Evolutionary conservation across 2,797 vertebrate species (phyloP).

Genomic region (Oreonectes daqikongensis): DNA sequence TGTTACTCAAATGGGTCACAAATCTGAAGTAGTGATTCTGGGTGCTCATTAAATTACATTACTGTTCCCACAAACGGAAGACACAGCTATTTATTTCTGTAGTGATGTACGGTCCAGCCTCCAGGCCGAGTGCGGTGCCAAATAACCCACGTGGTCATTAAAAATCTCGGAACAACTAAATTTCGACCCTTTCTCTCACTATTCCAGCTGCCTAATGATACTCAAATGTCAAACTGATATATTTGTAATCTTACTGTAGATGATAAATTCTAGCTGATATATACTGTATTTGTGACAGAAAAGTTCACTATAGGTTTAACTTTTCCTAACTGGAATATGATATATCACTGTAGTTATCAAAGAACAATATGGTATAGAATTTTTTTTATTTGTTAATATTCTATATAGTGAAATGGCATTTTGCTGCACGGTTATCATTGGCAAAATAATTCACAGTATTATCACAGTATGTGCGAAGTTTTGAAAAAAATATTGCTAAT

Average conservation of each 20-base stretch:
- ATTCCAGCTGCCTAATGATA: conserved; percentile 49
- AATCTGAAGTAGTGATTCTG: conserved; percentile 25
- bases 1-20: conserved; percentile 38
- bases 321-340: conserved; percentile 2
- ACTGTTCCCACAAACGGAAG: conserved; percentile 26
- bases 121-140: conserved; percentile 30
- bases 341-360: too few species aligned
- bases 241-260: conserved; percentile 40
- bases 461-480: too few species aligned
- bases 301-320: conserved; percentile 15
- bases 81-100: conserved; percentile 35
- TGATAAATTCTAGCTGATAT: conserved; percentile 32
- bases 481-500: too few species aligned
- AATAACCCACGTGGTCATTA: conserved; percentile 44
- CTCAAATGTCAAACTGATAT: conserved; percentile 53
- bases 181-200: conserved; percentile 27
- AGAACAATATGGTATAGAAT: too few species aligned
- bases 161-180: conserved; percentile 41
- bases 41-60: conserved; percentile 43
- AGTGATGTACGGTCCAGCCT: conserved; percentile 31
- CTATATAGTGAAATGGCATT: too few species aligned
- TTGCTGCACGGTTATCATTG: too few species aligned
- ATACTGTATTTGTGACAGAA: conserved; percentile 12
- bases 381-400: too few species aligned
- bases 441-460: too few species aligned